Conservation (phyloP, 2,888 invertebrate species). For the Blastobasis lacticolella region DNA sequence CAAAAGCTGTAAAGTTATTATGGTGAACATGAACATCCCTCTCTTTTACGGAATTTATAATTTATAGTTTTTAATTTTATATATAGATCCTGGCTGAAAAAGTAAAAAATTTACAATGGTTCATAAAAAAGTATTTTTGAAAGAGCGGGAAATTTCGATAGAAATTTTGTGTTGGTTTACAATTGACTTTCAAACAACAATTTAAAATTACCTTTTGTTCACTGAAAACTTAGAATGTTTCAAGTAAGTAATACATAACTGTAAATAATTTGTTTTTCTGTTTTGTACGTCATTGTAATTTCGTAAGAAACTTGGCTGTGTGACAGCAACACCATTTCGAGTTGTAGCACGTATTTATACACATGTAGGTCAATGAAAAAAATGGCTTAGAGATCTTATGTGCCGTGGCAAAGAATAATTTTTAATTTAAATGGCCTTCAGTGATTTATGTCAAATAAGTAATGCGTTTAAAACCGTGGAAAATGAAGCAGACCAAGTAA, state of each 20-base stretch:
- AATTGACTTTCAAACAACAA: slow-evolving; percentile 21
- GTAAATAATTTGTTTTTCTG: slow-evolving; percentile 4
- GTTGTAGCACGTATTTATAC: slow-evolving; percentile 63
- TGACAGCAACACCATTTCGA: slow-evolving; percentile 61
- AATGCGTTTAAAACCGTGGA: slow-evolving; percentile 70
- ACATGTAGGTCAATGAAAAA: slow-evolving; percentile 74
- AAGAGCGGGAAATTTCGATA: slow-evolving; percentile 34
- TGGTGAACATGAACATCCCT: too few species aligned
- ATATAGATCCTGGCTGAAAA: background rate
- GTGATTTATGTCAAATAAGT: slow-evolving; percentile 71
- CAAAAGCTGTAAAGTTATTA: too few species aligned
- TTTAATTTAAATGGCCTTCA: slow-evolving; percentile 75
- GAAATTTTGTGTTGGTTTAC: too few species aligned
- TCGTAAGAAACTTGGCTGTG: slow-evolving; percentile 17
- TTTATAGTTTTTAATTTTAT: too few species aligned
- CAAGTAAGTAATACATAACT: slow-evolving; percentile 23
- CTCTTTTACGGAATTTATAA: too few species aligned
- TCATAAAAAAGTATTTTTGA: slow-evolving; percentile 23
- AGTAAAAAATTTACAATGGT: background rate
- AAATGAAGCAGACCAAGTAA: slow-evolving; percentile 71
- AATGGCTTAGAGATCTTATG: slow-evolving; percentile 71
- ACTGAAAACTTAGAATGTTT: slow-evolving; percentile 13
- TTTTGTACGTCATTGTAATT: slow-evolving; percentile 14
- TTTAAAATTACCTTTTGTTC: slow-evolving; percentile 5
- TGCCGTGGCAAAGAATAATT: slow-evolving; percentile 70